Evolutionary conservation across 2,797 vertebrate genomes (phyloP), one percentile per base, ranked within the genome.

Genomic region (Orestias chungarensis): DNA sequence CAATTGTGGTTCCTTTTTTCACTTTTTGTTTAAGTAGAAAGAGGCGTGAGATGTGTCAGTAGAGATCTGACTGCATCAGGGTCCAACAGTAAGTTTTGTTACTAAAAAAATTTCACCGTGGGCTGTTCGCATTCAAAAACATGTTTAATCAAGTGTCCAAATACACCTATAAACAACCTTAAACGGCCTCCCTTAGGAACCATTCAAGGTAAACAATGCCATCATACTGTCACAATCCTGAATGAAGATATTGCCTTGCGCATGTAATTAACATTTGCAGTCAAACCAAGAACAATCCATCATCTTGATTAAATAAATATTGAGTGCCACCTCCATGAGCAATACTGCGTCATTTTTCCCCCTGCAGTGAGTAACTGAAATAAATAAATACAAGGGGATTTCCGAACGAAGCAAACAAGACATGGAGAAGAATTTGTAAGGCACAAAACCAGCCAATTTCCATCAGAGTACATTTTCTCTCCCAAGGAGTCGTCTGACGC

Each of bases 181-280:
- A 83, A 89, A 80, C 88, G 78, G 70, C 54, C 76, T 86, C 86
- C 91, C 79, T 55, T 6, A 79, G 91, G 91, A 83, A 83, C 77
- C 73, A 72, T 38, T 62, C 86, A 75, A 74, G 70, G 83, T 86
- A 92, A 92, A 92, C 86, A 92, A 90, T 76, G 59, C 84, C 82
- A 88, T 89, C 86, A 80, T 79, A 89, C 84, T 85, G 82, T 76
- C 88, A 76, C 66, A 72, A 86, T 85, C 49, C 65, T 66, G 73
- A 89, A 91, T 91, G 80, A 90, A 89, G 80, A 89, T 86, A 88
- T 90, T 80, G 87, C 88, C 80, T 82, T 82, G 84, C 54, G 80
- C 86, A 86, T 88, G 84, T 80, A 76, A 90, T 92, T 92, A 90
- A 87, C 89, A 91, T 90, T 90, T 89, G 74, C 86, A 82, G 80